Base-by-base conservation (phyloP, 2,888 invertebrate genomes). In the Ceratothoa steindachneri region DNA sequence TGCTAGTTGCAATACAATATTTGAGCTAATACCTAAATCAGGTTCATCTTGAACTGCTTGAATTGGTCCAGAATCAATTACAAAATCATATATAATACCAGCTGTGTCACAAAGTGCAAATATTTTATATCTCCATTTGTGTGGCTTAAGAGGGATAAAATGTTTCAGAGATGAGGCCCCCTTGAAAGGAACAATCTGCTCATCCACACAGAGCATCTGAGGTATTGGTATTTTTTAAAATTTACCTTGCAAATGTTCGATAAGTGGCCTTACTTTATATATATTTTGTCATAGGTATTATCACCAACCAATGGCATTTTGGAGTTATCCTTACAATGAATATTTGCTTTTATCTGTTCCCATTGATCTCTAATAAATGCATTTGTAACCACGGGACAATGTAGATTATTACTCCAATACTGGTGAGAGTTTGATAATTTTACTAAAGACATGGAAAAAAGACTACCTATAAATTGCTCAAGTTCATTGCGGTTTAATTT, bases 141-240 rank as follows among this genome's bases (percentile, higher is more conserved):
- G n/a, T n/a, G n/a, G n/a, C n/a, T n/a, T n/a, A n/a, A n/a, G n/a
- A n/a, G n/a, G n/a, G n/a, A n/a, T n/a, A n/a, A n/a, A n/a, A n/a
- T n/a, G n/a, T n/a, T n/a, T n/a, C n/a, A n/a, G n/a, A n/a, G n/a
- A n/a, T n/a, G n/a, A n/a, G n/a, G n/a, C 41, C 15, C 41, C 41
- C 15, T 41, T 41, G 41, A 41, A 41, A 41, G 41, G 41, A 15
- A 41, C 41, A 41, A 41, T 0, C 22, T 29, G 66, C 29, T 66
- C 3, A 28, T 29, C n/a, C 15, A 66, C 7, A 66, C 28, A 30
- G 66, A 30, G 67, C 31, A 67, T 67, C 27, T 65, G 41, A 41
- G 41, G 41, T 15, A 41, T 41, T 82, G 87, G 86, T 87, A 88
- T 87, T 55, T 74, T 70, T 9, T 65, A 60, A 67, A 80, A 81